Base-by-base conservation (phyloP, 2,888 invertebrate species). In the Tridacna gigas region DNA sequence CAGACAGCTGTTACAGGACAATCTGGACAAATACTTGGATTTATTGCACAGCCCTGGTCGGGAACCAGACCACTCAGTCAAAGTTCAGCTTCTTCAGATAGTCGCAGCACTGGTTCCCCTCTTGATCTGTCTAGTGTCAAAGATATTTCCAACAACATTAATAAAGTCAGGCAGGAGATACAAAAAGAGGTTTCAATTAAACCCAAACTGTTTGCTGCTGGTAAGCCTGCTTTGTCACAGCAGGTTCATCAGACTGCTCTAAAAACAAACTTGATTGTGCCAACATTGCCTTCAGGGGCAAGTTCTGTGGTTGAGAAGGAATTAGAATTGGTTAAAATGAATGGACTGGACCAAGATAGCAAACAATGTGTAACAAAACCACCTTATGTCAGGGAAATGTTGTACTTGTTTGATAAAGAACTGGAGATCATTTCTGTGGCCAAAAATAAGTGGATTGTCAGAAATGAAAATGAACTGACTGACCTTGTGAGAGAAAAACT, bases 341-440 rank as follows among this genome's bases (percentile, higher is more conserved):
- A 47, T 26, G 51, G 71, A 15, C 48, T 25, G 26, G 51, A 51
- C 11, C 22, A 71, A 51, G 71, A 71, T n/a, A 13, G 15, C 5
- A 71, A 18, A 25, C n/a, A 13, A 63, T 26, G 51, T 51, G 28
- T 73, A n/a, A 80, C 71, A 37, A 90, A 86, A 77, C 79, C 83
- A 25, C 84, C 86, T n/a, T 93, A 93, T 81, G 90, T 91, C 71
- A 89, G 89, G 79, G 88, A 93, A 77, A 89, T 92, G 81, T 83
- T 93, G 66, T 88, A 85, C 71, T 78, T 93, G 12, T 92, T 92
- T 86, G 92, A 92, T 71, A 89, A 89, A 79, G 92, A 92, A 77
- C 86, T 92, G 26, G 93, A 93, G 83, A 93, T 93, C 51, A 92
- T 93, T 69, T 91, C 91, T 60, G 93, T 93, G 0, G 93, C 91